Evolutionary conservation across 2,888 invertebrate species (phyloP).

Genomic region (Epinotia bilunana): DNA sequence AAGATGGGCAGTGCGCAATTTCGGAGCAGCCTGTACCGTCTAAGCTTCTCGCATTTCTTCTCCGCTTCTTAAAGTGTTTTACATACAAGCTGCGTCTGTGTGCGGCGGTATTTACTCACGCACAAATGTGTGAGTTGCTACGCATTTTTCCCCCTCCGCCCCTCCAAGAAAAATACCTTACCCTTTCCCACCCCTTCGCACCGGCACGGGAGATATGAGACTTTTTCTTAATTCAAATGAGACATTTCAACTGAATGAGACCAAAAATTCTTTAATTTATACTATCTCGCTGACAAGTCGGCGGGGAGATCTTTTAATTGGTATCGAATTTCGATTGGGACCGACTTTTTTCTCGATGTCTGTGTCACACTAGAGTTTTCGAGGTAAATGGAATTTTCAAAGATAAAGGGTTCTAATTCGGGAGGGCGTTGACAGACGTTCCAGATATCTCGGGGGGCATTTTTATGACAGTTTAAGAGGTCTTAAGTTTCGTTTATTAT

Average conservation of each 20-base stretch:
- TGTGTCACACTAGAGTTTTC: conserved; percentile 55
- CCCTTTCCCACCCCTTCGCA: conserved; percentile 73
- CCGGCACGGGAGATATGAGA: conserved; percentile 83
- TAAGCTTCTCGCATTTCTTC: conserved; percentile 85
- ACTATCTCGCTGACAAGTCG: conserved; percentile 70
- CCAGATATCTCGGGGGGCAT: conserved; percentile 43
- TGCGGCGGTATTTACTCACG: conserved; percentile 81
- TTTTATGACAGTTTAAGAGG: conserved; percentile 45
- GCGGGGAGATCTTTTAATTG: conserved; percentile 74
- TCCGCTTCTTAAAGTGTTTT: conserved; percentile 85
- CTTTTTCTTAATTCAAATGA: conserved; percentile 85
- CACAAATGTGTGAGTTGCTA: conserved; percentile 80
- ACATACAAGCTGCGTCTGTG: conserved; percentile 78
- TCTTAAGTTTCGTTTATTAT: conserved; percentile 45
- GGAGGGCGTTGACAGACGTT: conserved; percentile 45
- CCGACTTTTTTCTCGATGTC: conserved; percentile 56
- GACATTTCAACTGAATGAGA: conserved; percentile 77
- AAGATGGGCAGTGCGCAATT: conserved; percentile 31
- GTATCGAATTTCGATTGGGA: conserved; percentile 81
- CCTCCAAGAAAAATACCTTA: conserved; percentile 65
- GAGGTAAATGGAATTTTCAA: conserved; percentile 55
- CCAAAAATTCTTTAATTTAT: conserved; percentile 81
- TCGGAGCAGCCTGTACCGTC: conserved; percentile 70
- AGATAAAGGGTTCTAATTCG: conserved; percentile 55
- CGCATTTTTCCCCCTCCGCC: conserved; percentile 78